Conservation (phyloP, 2,113 vertebrate species). For the Rhagologus leucostigma region DNA sequence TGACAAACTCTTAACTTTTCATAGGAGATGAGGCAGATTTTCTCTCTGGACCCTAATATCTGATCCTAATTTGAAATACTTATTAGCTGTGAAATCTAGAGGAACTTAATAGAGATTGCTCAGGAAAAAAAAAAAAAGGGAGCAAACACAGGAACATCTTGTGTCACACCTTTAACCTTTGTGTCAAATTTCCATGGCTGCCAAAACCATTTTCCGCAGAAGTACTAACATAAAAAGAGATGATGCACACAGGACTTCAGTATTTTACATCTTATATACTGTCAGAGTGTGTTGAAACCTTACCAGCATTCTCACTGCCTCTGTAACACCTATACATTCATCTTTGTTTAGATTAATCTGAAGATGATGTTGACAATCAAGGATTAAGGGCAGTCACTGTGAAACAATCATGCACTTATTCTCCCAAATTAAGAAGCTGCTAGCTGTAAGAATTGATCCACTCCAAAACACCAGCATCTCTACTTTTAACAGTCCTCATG, state of each 20-base stretch:
- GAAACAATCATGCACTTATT: rapidly evolving
- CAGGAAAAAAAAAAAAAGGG: neutral
- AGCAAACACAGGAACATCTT: neutral
- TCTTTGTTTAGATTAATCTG: neutral
- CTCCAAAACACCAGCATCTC: neutral
- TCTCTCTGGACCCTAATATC: neutral
- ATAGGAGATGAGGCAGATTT: neutral
- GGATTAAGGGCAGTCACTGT: neutral
- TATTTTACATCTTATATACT: neutral
- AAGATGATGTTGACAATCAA: neutral
- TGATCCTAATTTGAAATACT: neutral
- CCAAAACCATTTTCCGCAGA: neutral
- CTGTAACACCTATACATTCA: neutral
- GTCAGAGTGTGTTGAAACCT: neutral
- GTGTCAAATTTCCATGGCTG: neutral
- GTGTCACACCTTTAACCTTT: neutral
- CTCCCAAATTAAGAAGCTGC: neutral
- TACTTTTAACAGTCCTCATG: neutral
- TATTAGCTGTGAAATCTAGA: neutral
- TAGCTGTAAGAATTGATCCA: neutral
- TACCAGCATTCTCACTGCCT: neutral
- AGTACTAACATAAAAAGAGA: neutral
- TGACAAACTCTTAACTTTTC: neutral
- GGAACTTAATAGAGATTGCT: neutral
- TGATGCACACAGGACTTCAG: neutral